Base-by-base conservation (phyloP, 2,113 vertebrate species). In the western clawed frog (Xenopus tropicalis) region DNA sequence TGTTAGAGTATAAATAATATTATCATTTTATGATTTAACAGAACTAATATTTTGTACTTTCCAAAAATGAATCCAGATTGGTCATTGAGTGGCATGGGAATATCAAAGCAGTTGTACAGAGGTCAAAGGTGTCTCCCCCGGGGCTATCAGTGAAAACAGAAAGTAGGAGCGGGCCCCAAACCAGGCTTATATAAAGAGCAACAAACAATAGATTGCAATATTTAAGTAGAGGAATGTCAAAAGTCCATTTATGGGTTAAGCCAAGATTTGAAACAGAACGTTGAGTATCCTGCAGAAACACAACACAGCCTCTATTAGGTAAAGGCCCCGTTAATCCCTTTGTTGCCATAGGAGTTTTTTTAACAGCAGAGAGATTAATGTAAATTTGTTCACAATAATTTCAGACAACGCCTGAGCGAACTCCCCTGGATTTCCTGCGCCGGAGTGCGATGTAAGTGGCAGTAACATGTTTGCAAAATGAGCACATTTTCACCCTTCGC, bases 391-490 rank as follows among this genome's bases (percentile, higher is more conserved):
- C 48, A 37, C 29, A 66, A 14, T 66, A 22, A n/a, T 61, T 67
- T 61, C 21, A 51, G 64, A 74, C 72, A 67, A 74, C 61, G 57
- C n/a, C 58, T 23, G 14, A 56, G 23, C 46, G 1, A 66, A 22
- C 21, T 16, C 48, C 14, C 48, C 64, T 48, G 44, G 71, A 69
- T 75, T 75, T 75, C 66, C 72, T 62, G 66, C 66, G 22, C 44
- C 43, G 19, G n/a, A 75, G 65, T 22, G 57, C 24, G 62, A 54
- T 54, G 52, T 0, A 75, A 75, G 25, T 62, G 43, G 29, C 4
- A 54, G n/a, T 54, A 61, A 69, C 57, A 62, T 56, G 66, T 75
- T 75, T 62, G 23, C 66, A 62, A 75, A 75, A 75, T 75, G 58
- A 69, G 69, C 58, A 69, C 72, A 67, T 69, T 75, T 69, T 57